Evolutionary conservation across 2,113 vertebrate genomes (phyloP).

Genomic region (Chascanopsetta lugubris): DNA sequence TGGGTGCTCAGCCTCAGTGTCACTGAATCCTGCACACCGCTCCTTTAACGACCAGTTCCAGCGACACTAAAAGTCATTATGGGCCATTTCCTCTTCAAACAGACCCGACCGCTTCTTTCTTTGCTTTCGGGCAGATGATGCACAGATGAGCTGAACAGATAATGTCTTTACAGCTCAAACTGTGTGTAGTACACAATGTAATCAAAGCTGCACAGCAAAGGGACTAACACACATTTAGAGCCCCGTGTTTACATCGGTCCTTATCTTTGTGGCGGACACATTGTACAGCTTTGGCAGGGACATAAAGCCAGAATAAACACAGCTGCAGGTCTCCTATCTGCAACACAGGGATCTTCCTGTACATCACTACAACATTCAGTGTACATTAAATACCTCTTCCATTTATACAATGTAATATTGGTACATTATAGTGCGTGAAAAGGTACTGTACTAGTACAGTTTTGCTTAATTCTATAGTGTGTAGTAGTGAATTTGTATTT

Average conservation of each 20-base stretch:
- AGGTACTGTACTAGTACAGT: too few species aligned
- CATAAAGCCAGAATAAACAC: constrained; percentile 22
- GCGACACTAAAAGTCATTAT: not conserved
- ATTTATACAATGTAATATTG: too few species aligned
- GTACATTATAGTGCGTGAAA: too few species aligned
- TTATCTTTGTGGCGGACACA: not conserved
- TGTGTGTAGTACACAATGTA: constrained; percentile 24
- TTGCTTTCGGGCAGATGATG: not conserved
- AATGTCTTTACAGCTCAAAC: constrained; percentile 21
- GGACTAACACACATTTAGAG: not conserved
- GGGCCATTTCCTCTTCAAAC: not conserved
- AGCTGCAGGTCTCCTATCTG: constrained; percentile 38
- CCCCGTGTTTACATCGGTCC: constrained; percentile 5
- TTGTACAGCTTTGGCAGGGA: not conserved
- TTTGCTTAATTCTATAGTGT: too few species aligned
- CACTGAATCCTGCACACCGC: too few species aligned
- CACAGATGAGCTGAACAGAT: constrained; percentile 43
- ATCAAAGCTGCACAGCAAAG: constrained; percentile 64
- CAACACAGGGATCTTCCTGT: constrained; percentile 43
- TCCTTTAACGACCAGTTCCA: too few species aligned
- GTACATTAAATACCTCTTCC: too few species aligned
- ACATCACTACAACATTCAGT: too few species aligned
- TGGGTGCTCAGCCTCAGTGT: too few species aligned
- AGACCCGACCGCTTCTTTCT: not conserved
- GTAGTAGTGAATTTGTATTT: too few species aligned